phyloP scores from a whole-genome alignment of 1,140 invertebrate genomes.

The Hestina assimilis region DNA sequence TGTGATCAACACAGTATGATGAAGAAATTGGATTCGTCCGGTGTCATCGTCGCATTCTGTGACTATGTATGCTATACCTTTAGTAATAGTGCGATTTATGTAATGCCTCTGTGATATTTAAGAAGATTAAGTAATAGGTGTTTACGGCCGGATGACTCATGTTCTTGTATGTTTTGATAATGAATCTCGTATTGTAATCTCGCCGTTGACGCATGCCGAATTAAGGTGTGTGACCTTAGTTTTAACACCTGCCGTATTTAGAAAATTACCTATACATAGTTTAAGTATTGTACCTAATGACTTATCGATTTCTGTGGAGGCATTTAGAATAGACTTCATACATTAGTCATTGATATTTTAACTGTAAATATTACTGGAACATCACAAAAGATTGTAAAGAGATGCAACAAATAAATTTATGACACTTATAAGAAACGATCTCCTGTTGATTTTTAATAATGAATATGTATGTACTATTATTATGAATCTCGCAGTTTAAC shows the following conservation, averaged over 20 bases:
- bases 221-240: constrained; percentile 21
- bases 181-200: constrained; percentile 35
- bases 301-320: constrained; percentile 13
- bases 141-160: constrained; percentile 47
- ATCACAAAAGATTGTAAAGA: no score
- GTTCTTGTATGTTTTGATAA: constrained; percentile 36
- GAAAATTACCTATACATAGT: constrained; percentile 21
- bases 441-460: no score
- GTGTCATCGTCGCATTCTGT: constrained; percentile 59
- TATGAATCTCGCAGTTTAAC: no score
- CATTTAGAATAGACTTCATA: constrained; percentile 22
- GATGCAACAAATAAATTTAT: no score
- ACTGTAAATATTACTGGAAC: constrained; percentile 2
- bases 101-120: constrained; percentile 73
- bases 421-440: no score
- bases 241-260: constrained; percentile 22
- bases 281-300: constrained; percentile 6
- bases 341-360: constrained; percentile 10
- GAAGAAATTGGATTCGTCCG: constrained; percentile 67
- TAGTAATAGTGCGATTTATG: constrained; percentile 38
- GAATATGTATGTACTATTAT: no score
- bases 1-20: constrained; percentile 63
- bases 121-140: constrained; percentile 59
- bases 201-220: constrained; percentile 30
- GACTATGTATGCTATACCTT: constrained; percentile 35